Base-by-base conservation (phyloP, 1,140 invertebrate genomes). In the Atta colombica region DNA sequence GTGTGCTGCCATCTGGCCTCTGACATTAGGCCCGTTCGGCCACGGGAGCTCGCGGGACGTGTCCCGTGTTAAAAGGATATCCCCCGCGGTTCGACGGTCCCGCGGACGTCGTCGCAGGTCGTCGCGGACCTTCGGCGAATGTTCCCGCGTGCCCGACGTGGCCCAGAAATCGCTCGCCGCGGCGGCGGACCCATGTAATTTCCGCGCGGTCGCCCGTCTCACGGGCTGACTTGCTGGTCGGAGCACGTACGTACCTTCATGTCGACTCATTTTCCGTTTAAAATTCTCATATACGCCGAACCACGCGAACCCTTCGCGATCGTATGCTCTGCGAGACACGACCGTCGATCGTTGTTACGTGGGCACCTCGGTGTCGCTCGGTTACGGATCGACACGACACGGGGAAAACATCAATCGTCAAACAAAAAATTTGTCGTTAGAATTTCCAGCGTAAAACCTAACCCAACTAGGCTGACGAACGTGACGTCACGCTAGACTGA, bases 221-320 rank as follows among this genome's bases (percentile, higher is more conserved):
- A 66, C 72, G 72, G 53, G 84, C 82, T 88, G 90, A 91, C 88
- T 91, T 86, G 71, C 77, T 90, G 75, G 82, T 82, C 69, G 1
- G 68, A 60, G 89, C 89, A 91, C 95, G 94, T 93, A 96, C 96
- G 96, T 96, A 97, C 97, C 97, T 97, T 97, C 97, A 97, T 97
- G 97, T 96, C 97, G 97, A 96, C 97, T 97, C 97, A 97, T 97
- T 97, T 97, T 97, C 96, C 94, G 94, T 95, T 93, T 95, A 93
- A 92, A 95, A 94, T 95, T 51, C 90, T 95, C 95, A 95, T 95
- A 95, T 94, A 95, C 95, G 96, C 95, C 96, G 95, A 94, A 95
- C 35, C 35, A 95, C 95, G 95, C 95, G 94, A 95, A 94, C 93
- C 69, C 94, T 93, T 95, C 91, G 92, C 93, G 91, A 88, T 91